phyloP scores from a whole-genome alignment of 2,113 vertebrate genomes.

The Gnathonemus longibarbis region DNA sequence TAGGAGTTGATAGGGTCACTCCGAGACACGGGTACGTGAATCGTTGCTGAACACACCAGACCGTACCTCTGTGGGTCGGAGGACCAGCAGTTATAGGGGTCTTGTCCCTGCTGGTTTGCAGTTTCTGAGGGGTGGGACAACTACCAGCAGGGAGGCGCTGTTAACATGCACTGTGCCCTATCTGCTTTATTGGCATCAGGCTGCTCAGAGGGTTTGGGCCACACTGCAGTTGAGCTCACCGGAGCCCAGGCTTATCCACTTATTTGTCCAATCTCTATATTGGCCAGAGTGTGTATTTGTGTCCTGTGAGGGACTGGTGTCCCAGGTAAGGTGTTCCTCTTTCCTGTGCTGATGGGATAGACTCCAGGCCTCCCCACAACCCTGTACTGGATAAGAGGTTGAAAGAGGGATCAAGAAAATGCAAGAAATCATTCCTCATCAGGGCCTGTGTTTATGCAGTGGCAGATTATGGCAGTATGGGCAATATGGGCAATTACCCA shows the following conservation, averaged over 20 bases:
- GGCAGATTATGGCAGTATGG: not conserved
- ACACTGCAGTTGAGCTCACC: not conserved
- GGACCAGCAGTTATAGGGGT: not conserved
- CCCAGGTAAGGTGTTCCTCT: too few species aligned
- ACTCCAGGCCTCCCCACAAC: not conserved
- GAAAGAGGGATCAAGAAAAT: not conserved
- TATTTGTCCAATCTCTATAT: not conserved
- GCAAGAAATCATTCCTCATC: not conserved
- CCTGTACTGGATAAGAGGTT: not conserved
- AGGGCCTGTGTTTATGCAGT: not conserved
- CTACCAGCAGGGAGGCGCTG: not conserved
- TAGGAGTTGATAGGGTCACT: not conserved
- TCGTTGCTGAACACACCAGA: not conserved
- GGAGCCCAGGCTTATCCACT: not conserved
- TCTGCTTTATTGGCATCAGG: not conserved
- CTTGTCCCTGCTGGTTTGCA: not conserved
- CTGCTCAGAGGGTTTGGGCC: not conserved
- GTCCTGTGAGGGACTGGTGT: not conserved
- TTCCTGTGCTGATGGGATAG: not conserved
- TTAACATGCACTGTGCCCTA: not conserved
- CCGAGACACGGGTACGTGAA: not conserved
- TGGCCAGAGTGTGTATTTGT: too few species aligned
- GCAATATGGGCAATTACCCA: not conserved
- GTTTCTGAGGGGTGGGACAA: not conserved
- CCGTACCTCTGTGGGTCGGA: not conserved